A percentile compares a stretch with the other conserved stretches of the same genome.
Conservation (phyloP, 1,140 invertebrate species). For the Drosophila grimshawi region DNA sequence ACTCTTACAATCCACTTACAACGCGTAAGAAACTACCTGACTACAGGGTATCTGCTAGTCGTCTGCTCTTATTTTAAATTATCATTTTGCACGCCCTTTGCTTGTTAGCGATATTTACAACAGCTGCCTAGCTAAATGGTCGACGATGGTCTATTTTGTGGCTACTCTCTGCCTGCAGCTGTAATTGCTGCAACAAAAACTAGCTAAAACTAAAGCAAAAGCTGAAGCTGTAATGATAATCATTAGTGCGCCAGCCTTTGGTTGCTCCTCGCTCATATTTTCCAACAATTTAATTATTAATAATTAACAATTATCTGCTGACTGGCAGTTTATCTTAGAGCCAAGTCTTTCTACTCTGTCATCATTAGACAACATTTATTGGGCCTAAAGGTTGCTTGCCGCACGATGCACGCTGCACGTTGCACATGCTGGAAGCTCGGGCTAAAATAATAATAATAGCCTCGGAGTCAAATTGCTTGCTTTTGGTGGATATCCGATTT, state of each 20-base stretch:
- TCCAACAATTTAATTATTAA: constrained; percentile 76
- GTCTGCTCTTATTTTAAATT: background rate
- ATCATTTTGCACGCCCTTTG: constrained; percentile 18
- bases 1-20: too few relatives aligned
- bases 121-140: constrained; percentile 71
- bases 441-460: constrained; percentile 21
- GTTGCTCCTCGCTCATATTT: constrained; percentile 51
- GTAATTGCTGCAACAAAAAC: constrained; percentile 5
- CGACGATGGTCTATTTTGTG: constrained; percentile 29
- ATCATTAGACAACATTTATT: constrained; percentile 28
- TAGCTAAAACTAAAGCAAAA: background rate
- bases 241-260: constrained; percentile 51
- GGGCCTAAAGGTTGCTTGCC: constrained; percentile 15
- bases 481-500: background rate
- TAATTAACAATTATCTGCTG: constrained; percentile 72
- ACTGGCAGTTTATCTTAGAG: constrained; percentile 48
- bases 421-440: background rate
- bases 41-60: constrained; percentile 6
- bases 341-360: constrained; percentile 5
- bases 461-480: constrained; percentile 15
- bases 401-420: background rate
- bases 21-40: background rate
- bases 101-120: constrained; percentile 57
- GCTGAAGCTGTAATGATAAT: constrained; percentile 63
- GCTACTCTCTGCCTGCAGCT: constrained; percentile 15